phyloP scores from a whole-genome alignment of 2,888 invertebrate species.

The Ichneumon xanthorius region DNA sequence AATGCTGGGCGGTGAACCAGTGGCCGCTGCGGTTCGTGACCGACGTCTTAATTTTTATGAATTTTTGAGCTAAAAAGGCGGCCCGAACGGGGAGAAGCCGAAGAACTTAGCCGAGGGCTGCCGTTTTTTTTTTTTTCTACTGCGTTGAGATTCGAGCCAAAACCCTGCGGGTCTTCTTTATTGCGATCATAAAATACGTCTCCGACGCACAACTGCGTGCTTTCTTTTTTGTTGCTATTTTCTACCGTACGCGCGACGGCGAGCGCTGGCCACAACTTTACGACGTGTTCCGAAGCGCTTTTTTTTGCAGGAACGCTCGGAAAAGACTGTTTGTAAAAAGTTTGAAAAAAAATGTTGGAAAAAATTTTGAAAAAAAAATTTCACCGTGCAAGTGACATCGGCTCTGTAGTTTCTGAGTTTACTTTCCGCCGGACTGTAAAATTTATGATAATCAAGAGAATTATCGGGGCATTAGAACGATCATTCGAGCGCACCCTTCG shows the following conservation, averaged over 20 bases:
- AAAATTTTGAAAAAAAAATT: slow-evolving; percentile 20
- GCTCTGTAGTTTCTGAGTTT: no score
- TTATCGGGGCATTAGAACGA: slow-evolving; percentile 3
- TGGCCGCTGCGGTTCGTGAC: slow-evolving; percentile 64
- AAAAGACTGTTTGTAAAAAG: slow-evolving; percentile 11
- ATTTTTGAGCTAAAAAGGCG: slow-evolving; percentile 75
- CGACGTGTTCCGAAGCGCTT: neutral
- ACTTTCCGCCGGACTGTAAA: neutral
- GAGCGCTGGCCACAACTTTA: slow-evolving; percentile 18
- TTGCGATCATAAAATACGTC: slow-evolving; percentile 60
- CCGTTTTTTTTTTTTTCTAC: slow-evolving; percentile 40
- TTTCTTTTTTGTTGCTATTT: slow-evolving; percentile 34
- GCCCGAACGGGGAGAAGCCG: slow-evolving; percentile 33
- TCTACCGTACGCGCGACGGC: slow-evolving; percentile 2
- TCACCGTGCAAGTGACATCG: slow-evolving; percentile 4
- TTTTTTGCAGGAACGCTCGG: neutral
- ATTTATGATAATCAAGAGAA: slow-evolving; percentile 10
- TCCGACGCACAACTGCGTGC: slow-evolving; percentile 29
- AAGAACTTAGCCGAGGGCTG: slow-evolving; percentile 46
- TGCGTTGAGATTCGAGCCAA: slow-evolving; percentile 41
- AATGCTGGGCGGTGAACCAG: slow-evolving; percentile 72
- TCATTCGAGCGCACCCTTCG: neutral
- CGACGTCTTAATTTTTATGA: slow-evolving; percentile 80
- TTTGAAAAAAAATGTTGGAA: neutral
- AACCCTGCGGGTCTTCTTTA: slow-evolving; percentile 63